These are phyloP conservation scores for Pseudomyrmex sp. DNA, from an alignment of 1,140 invertebrate genomes.

Conservation along the genomic window DNA sequence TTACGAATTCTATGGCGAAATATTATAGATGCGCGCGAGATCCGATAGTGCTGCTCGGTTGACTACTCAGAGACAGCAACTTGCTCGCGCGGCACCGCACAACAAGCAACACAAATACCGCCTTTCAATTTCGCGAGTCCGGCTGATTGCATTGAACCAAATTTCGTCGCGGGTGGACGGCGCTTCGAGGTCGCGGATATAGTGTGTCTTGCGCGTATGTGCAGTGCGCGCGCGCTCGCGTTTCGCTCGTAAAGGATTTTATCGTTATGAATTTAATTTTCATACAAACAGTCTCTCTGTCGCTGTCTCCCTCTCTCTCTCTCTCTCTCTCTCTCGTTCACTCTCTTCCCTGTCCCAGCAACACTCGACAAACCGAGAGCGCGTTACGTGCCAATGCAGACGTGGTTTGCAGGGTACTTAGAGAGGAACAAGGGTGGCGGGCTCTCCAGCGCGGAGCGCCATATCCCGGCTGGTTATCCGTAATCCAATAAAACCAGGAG, in stretches of 20 bases:
- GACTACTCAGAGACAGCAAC: slow-evolving; percentile 44
- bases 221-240: slow-evolving; percentile 7
- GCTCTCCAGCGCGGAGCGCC: slow-evolving; percentile 73
- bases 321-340: slow-evolving; percentile 25
- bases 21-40: slow-evolving; percentile 39
- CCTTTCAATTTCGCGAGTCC: slow-evolving; percentile 65
- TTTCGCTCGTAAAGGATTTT: slow-evolving; percentile 79
- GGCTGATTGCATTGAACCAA: slow-evolving; percentile 63
- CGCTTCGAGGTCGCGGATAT: slow-evolving; percentile 15
- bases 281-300: slow-evolving; percentile 78
- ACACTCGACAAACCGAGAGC: slow-evolving; percentile 63
- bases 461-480: slow-evolving; percentile 79
- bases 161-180: slow-evolving; percentile 41
- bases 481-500: slow-evolving; percentile 84
- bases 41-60: slow-evolving; percentile 25
- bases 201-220: neutral
- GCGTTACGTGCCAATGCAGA: slow-evolving; percentile 74
- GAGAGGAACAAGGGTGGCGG: slow-evolving; percentile 76
- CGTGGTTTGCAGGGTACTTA: slow-evolving; percentile 77
- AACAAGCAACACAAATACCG: slow-evolving; percentile 17
- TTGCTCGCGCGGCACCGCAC: neutral
- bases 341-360: slow-evolving; percentile 26
- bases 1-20: slow-evolving; percentile 41
- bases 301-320: slow-evolving; percentile 11
- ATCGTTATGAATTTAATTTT: slow-evolving; percentile 84